Base-by-base conservation (phyloP, 2,888 invertebrate species). In the Nudaria mundana region DNA sequence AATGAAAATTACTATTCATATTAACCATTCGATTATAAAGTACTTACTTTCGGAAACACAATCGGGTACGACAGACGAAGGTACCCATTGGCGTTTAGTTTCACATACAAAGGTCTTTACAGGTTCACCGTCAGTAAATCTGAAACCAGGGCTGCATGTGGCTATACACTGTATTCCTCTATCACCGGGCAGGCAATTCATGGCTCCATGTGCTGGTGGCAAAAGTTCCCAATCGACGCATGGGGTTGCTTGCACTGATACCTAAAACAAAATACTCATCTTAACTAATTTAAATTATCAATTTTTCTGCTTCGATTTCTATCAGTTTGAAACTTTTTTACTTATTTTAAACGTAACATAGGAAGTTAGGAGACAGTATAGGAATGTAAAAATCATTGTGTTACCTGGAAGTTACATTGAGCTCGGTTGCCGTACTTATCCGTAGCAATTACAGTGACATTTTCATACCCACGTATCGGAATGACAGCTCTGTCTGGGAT, bases 191-290 rank as follows among this genome's bases (percentile, higher is more conserved):
- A 95, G 81, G 64, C 97, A 97, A 67, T 97, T 96, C 16, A 97
- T 89, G 31, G 94, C 95, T 30, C 98, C 98, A 75, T 97, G 94
- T 0, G 94, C 94, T 1, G 98, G 97, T 3, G 96, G 93, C 72
- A 94, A 94, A 4, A 98, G 78, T 70, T 98, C 97, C 97, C 98
- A 98, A 63, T 97, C 96, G 0, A 97, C 97, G 65, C 98, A 98
- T 8, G 96, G 95, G 0, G 97, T 96, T 0, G 97, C 96, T 90
- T 97, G 96, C 0, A 97, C 96, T 0, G 96, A 95, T 3, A 95
- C 93, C 91, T 92, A 59, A 25, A 71, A 68, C n/a, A n/a, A n/a
- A n/a, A n/a, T n/a, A n/a, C n/a, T n/a, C n/a, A n/a, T n/a, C n/a
- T n/a, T n/a, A n/a, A n/a, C n/a, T n/a, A n/a, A n/a, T n/a, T n/a